phyloP scores from a whole-genome alignment of 2,113 vertebrate species.

The Hemibagrus wyckioides region DNA sequence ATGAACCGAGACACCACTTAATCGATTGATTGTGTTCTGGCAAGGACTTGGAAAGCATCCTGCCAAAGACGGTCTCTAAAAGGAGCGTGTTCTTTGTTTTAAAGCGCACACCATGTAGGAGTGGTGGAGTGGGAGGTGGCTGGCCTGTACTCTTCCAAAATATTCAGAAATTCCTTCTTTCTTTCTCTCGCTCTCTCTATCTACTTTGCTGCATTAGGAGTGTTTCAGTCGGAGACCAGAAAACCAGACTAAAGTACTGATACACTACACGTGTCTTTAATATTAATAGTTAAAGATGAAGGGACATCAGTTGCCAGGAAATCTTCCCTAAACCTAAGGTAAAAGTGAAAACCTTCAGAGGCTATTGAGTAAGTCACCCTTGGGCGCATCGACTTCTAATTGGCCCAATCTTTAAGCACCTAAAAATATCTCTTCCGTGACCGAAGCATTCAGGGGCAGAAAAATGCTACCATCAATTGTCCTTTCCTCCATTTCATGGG shows the following conservation, averaged over 20 bases:
- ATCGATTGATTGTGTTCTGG: slow-evolving; percentile 38
- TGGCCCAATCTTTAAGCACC: slow-evolving; percentile 41
- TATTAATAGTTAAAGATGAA: neutral
- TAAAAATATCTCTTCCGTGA: slow-evolving; percentile 53
- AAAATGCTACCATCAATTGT: slow-evolving; percentile 39
- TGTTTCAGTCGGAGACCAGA: neutral
- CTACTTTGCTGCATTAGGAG: neutral
- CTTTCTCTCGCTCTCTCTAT: neutral
- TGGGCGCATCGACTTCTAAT: slow-evolving; percentile 37
- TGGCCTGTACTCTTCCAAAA: slow-evolving; percentile 25
- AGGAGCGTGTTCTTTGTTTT: slow-evolving; percentile 34
- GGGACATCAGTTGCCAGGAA: slow-evolving; percentile 1
- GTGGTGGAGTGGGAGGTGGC: slow-evolving; percentile 51
- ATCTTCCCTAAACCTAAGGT: neutral
- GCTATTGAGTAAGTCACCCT: slow-evolving; percentile 38
- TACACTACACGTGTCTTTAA: slow-evolving; percentile 3
- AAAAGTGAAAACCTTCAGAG: neutral
- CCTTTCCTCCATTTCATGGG: slow-evolving; percentile 25
- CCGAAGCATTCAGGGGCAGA: slow-evolving; percentile 38
- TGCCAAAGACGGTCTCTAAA: slow-evolving; percentile 45
- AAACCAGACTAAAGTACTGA: slow-evolving; percentile 9
- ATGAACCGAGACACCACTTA: slow-evolving; percentile 25
- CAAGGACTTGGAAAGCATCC: neutral
- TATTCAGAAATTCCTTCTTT: slow-evolving; percentile 10
- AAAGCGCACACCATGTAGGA: slow-evolving; percentile 40